Percentiles rank a stretch among this genome's conserved stretches.
phyloP scores from a whole-genome alignment of 37 sponge, comb jelly and placozoan genomes.

The Aplysina aerophoba region DNA sequence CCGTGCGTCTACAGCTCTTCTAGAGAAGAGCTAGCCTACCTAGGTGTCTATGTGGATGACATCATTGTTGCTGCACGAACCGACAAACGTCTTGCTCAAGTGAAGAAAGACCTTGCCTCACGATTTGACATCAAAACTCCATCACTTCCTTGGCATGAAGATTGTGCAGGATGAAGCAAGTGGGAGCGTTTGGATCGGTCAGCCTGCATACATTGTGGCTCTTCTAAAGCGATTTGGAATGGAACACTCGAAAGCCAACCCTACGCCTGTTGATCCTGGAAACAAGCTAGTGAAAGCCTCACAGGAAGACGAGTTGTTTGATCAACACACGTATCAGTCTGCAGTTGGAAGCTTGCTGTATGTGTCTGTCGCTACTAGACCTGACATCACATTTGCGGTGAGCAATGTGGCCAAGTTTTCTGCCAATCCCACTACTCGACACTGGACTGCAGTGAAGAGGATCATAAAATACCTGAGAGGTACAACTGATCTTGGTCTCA shows the following conservation, averaged over 20 bases:
- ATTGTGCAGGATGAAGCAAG: conserved; percentile 39
- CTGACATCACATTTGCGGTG: conserved; percentile 51
- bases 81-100: conserved; percentile 31
- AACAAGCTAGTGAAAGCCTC: conserved; percentile 36
- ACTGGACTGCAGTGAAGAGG: conserved; percentile 48
- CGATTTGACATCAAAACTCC: conserved; percentile 51
- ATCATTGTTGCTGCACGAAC: conserved; percentile 41
- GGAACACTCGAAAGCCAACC: conserved; percentile 36
- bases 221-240: conserved; percentile 55
- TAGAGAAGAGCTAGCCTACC: conserved; percentile 19
- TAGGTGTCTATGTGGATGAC: conserved; percentile 70
- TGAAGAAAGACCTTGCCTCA: conserved; percentile 46
- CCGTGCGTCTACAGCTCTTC: conserved; percentile 46
- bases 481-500: conserved; percentile 26
- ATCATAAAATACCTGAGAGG: conserved; percentile 46
- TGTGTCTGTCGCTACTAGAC: conserved; percentile 39
- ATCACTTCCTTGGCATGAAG: conserved; percentile 56
- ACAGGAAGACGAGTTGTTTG: conserved; percentile 21
- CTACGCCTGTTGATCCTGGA: conserved; percentile 55
- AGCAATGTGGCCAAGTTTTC: conserved; percentile 44
- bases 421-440: conserved; percentile 33
- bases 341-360: conserved; percentile 51
- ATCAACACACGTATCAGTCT: conserved; percentile 47
- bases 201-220: conserved; percentile 53
- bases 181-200: conserved; percentile 63